Evolutionary conservation across 2,113 vertebrate genomes (phyloP), one percentile per base, ranked within the genome.

Genomic region (Brachypteracias leptosomus): DNA sequence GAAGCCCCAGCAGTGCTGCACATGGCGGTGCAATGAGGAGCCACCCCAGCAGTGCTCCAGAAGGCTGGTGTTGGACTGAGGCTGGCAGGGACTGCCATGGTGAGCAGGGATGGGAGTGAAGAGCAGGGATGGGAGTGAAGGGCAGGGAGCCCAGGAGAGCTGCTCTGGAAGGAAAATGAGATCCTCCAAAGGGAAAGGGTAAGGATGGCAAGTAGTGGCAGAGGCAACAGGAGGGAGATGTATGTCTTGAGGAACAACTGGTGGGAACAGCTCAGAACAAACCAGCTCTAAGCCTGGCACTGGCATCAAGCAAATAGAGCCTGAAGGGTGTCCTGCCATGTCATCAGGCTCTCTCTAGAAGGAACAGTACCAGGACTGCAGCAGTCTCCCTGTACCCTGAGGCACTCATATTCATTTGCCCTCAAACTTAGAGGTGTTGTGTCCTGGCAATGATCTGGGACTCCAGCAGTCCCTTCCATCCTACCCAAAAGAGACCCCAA

Each of bases 41-140:
- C n/a, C 81, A 57, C 29, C 20, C 22, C 4, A 0, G 24, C 38
- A 55, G 55, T 1, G 4, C 44, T 63, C 78, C 0, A 0, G 57
- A 38, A 31, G 66, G 40, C 84, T 79, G 80, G 51, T 0, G 0
- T 24, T 58, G 70, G 52, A 63, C 16, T 35, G 14, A 38, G 59
- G 42, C 33, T 54, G 33, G 36, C 14, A 51, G 44, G 4, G 25
- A 72, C 42, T 46, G 55, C 66, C 51, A 61, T 2, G 0, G 24
- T 9, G 3, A 63, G 20, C 36, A 63, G 18, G 19, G 28, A 44
- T 18, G n/a, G 47, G 13, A 80, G 49, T n/a, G n/a, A n/a, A n/a
- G n/a, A n/a, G n/a, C n/a, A n/a, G 7, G 29, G 12, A 3, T 26
- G 15, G 79, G 31, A 18, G 18, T 51, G 59, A 68, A 63, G 52